phyloP scores from a whole-genome alignment of 2,113 vertebrate species.

The Lepisosteus oculatus region DNA sequence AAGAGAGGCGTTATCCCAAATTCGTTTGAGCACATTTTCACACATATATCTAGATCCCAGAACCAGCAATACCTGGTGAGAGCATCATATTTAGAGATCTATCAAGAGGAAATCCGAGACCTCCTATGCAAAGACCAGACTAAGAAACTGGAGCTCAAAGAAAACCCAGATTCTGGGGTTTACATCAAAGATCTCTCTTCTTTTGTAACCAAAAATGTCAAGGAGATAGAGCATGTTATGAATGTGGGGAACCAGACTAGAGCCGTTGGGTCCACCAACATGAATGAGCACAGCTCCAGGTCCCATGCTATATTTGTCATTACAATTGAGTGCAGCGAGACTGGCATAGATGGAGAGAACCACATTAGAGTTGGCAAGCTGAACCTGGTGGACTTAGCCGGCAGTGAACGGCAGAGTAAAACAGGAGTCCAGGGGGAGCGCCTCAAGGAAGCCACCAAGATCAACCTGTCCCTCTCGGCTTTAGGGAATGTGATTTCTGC shows the following conservation, averaged over 20 bases:
- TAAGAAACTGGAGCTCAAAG: constrained; percentile 88
- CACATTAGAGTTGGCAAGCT: constrained; percentile 95
- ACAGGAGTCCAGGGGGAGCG: constrained; percentile 74
- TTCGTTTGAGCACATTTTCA: constrained; percentile 92
- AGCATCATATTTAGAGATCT: constrained; percentile 97
- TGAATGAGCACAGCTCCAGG: constrained; percentile 92
- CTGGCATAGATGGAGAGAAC: constrained; percentile 80
- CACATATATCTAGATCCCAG: constrained; percentile 91
- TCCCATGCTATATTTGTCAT: constrained; percentile 92
- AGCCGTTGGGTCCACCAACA: constrained; percentile 87
- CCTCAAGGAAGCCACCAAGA: constrained; percentile 90
- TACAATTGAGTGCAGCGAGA: constrained; percentile 89
- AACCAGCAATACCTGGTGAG: constrained; percentile 94
- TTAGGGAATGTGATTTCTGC: constrained; percentile 96
- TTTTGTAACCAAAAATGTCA: constrained; percentile 92
- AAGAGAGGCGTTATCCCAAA: constrained; percentile 83
- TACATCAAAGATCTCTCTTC: constrained; percentile 91
- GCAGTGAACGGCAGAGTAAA: constrained; percentile 90
- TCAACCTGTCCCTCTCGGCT: constrained; percentile 92
- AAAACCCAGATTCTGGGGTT: constrained; percentile 82
- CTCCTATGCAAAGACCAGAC: constrained; percentile 88
- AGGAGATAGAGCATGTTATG: constrained; percentile 95
- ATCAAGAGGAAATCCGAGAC: constrained; percentile 93
- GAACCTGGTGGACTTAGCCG: constrained; percentile 93
- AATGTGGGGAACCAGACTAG: constrained; percentile 87